These are phyloP conservation scores for Ramphastos sulfuratus DNA, from an alignment of 2,113 vertebrate species.

Conservation along the genomic window DNA sequence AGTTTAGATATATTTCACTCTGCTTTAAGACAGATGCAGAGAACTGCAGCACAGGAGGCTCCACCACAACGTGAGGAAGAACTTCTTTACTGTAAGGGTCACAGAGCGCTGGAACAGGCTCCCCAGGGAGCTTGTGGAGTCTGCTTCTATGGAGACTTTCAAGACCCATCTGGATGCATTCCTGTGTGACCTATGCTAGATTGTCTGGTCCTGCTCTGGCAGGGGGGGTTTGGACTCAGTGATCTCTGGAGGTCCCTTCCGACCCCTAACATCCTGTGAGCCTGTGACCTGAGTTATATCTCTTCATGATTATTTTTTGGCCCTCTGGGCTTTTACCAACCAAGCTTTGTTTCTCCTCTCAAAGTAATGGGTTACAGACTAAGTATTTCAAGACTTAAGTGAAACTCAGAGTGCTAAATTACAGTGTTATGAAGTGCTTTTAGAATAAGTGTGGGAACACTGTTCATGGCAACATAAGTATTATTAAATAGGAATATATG, in stretches of 20 bases:
- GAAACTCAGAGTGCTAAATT: neutral
- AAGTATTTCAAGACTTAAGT: constrained; percentile 1
- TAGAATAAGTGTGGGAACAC: neutral
- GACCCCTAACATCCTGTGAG: too few species aligned
- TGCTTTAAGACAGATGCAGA: neutral
- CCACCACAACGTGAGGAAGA: too few species aligned
- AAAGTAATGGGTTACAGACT: neutral
- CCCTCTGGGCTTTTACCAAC: neutral
- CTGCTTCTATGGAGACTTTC: too few species aligned
- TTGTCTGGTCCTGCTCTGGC: too few species aligned
- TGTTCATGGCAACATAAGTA: neutral
- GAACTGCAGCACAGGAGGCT: neutral
- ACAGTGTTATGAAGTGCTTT: neutral
- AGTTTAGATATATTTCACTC: neutral
- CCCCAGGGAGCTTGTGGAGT: too few species aligned
- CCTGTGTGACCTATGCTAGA: too few species aligned
- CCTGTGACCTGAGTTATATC: neutral
- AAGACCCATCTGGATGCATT: too few species aligned
- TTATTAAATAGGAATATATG: neutral
- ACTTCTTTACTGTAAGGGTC: too few species aligned
- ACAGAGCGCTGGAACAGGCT: too few species aligned
- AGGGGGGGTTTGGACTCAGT: too few species aligned
- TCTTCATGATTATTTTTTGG: neutral
- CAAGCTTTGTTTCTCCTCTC: neutral
- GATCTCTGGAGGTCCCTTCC: too few species aligned